Evolutionary conservation across 2,888 invertebrate species (phyloP), one percentile per base, ranked within the genome.

Genomic region (Polymixis lichenea): DNA sequence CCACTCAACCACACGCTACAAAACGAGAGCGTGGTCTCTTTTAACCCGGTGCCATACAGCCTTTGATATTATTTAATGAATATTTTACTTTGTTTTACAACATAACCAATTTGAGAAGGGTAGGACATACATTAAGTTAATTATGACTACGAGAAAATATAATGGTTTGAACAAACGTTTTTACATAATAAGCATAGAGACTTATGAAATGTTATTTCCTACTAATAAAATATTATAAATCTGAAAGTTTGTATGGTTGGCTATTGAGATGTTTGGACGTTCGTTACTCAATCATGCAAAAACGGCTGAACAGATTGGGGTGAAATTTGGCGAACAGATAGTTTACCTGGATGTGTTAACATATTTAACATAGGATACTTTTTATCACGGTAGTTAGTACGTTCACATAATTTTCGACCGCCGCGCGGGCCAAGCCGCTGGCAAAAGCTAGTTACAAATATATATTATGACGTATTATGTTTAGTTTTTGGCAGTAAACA

Each of bases 51-150:
- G 0, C 11, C 75, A n/a, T n/a, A 9, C 25, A 46, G 15, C 69
- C 53, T 53, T 55, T 25, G 32, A 46, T 38, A 61, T 38, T 17
- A 7, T 61, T 6, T 60, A 43, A 43, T 43, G 9, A 46, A 61
- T 61, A 61, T 49, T 68, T 68, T 43, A 46, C 60, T 67, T 75
- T 32, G 15, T 72, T 67, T 46, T 32, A 28, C 19, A 25, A 22
- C 46, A 46, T 15, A 53, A 51, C 1, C 1, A 8, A 38, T 58
- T 67, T 32, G 17, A 32, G 19, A 60, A 32, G 15, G 60, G n/a
- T 62, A 46, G 15, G 22, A 32, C 43, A 13, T 46, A 61, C 6
- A 46, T 25, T 60, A 9, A 46, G 43, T 46, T 17, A 68, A 46
- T 46, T 53, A 68, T 32, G 28, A 67, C 17, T 53, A 11, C 5